Conservation (phyloP, 2,113 vertebrate genomes). For the Cottus gobio region DNA sequence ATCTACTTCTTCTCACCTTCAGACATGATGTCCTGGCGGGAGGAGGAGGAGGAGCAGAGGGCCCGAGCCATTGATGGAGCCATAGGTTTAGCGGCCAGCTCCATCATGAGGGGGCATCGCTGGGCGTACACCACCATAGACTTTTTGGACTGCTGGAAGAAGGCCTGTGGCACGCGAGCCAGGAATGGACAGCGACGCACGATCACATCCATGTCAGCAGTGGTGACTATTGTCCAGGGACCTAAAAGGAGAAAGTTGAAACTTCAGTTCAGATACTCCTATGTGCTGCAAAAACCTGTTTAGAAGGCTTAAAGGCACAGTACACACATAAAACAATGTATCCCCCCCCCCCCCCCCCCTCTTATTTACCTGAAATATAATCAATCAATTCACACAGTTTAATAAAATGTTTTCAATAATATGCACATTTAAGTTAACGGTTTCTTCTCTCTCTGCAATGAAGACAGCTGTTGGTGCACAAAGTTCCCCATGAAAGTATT, state of each 20-base stretch:
- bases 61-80: slow-evolving; percentile 82
- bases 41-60: slow-evolving; percentile 84
- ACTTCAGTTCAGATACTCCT: neutral
- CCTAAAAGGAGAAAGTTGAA: slow-evolving; percentile 43
- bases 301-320: neutral
- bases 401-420: too few species aligned
- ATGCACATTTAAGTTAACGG: neutral
- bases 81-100: slow-evolving; percentile 85
- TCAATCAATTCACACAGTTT: neutral
- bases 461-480: neutral
- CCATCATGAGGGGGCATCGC: slow-evolving; percentile 96
- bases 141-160: slow-evolving; percentile 93
- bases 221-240: slow-evolving; percentile 47
- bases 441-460: neutral
- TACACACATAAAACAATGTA: neutral
- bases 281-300: neutral
- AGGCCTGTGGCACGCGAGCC: slow-evolving; percentile 90
- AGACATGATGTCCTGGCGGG: slow-evolving; percentile 80
- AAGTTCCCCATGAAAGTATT: neutral
- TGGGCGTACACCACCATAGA: slow-evolving; percentile 91
- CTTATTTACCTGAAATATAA: neutral
- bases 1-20: slow-evolving; percentile 76
- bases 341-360: too few species aligned
- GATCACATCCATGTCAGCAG: slow-evolving; percentile 89
- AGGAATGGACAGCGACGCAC: slow-evolving; percentile 94